Base-by-base conservation (phyloP, 2,888 invertebrate species). In the Eupeodes luniger region DNA sequence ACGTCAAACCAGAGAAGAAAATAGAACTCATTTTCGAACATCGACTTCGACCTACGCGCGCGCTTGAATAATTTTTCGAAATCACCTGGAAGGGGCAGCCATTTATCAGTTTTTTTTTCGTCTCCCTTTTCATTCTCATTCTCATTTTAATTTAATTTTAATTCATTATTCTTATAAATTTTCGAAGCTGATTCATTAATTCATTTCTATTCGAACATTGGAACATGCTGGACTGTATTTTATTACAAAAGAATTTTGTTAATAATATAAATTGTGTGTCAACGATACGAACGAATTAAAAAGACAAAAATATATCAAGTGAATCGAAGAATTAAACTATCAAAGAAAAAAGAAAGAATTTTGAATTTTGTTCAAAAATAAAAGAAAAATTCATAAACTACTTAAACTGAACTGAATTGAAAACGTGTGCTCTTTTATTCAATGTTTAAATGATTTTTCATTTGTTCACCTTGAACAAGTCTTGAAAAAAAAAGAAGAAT, bases 141-240 rank as follows among this genome's bases (percentile, higher is more conserved):
- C 27, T 27, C 19, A 19, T 16, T 64, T 64, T 61, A 40, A 36
- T n/a, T 62, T 51, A n/a, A 67, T 77, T 75, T 69, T 78, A 40
- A 40, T 40, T 27, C 27, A 27, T 27, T 27, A 27, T 74, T 51
- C 16, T 53, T 77, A 62, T 19, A 64, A 49, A 61, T 49, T 55
- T 51, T 51, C 7, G 10, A 27, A 27, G 27, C 27, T 27, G 27
- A 6, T 66, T 66, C 51, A 14, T 5, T 59, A 27, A 57, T 36
- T 87, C 87, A 87, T 84, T 87, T 61, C 55, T 47, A 2, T 51
- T 64, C 67, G 72, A 84, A 87, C 77, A 83, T 62, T 69, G 67
- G 59, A 87, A 80, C 27, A 87, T 81, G 87, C 62, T 81, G 72
- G 72, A 79, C 70, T 51, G 80, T 77, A 55, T 67, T 55, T 61